Evolutionary conservation across 2,113 vertebrate genomes (phyloP), one percentile per base, ranked within the genome.

Genomic region (Pyrgilauda ruficollis): DNA sequence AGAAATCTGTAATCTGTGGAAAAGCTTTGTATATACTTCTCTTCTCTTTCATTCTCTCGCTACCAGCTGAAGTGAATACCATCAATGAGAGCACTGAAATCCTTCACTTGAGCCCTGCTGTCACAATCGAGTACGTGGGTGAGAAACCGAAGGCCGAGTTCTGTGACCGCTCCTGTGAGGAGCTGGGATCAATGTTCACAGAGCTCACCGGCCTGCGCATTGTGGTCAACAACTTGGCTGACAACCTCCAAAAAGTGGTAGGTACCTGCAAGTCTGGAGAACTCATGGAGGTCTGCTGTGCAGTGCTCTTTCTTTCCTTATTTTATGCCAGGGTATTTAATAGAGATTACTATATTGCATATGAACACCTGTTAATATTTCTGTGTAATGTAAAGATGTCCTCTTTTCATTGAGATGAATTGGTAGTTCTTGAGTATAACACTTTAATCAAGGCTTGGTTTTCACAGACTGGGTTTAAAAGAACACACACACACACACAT

Each of bases 111-210:
- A 98, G 98, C 77, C 98, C 99, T 1, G 97, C 98, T 33, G 97
- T 98, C 92, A 97, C 98, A 9, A 98, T 98, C 0, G 99, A 99
- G 83, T 97, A 98, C 1, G 98, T 98, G 64, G 99, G 98, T 4
- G 98, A 98, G 78, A 98, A 99, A 37, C 74, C 97, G 2, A 96
- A 97, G 20, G 84, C 97, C 0, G 98, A 99, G 19, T 98, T 99
- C 97, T 99, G 99, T 10, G 99, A 99, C 59, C 99, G 98, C 27
- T 99, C 99, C 64, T 99, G 99, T 5, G 99, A 99, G 76, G 99
- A 99, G 84, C 98, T 99, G 61, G 98, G 98, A 85, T 97, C 97
- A 6, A 99, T 99, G 99, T 98, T 99, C 86, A 98, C 98, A 2
- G 99, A 99, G 95, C 98, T 99, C 52, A 98, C 98, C 0, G 99